Conservation (phyloP, 2,888 invertebrate genomes). For the Pseudanteris insignis region DNA sequence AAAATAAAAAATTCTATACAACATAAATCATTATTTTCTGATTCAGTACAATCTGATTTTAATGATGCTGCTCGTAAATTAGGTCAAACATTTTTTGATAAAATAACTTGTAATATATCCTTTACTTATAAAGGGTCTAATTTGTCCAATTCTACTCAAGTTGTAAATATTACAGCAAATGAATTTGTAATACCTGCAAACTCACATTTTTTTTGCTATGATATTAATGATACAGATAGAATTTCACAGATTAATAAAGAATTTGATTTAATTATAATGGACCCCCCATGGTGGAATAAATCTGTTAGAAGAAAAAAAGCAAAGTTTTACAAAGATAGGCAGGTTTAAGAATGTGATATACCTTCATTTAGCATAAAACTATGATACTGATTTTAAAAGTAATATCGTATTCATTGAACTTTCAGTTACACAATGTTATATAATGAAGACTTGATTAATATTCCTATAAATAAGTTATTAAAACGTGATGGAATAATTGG, state of each 20-base stretch:
- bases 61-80: constrained; percentile 62
- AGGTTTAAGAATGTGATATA: too few relatives aligned
- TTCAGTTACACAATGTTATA: constrained; percentile 82
- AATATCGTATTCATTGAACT: too few relatives aligned
- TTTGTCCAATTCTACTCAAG: constrained; percentile 67
- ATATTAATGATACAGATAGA: constrained; percentile 71
- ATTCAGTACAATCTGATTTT: constrained; percentile 50
- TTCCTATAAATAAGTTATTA: constrained; percentile 76
- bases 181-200: constrained; percentile 75
- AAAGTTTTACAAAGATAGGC: constrained; percentile 73
- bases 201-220: constrained; percentile 75
- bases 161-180: constrained; percentile 67
- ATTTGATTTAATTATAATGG: constrained; percentile 86
- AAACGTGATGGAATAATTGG: constrained; percentile 75
- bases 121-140: constrained; percentile 71
- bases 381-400: too few relatives aligned
- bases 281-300: constrained; percentile 98
- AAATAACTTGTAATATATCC: constrained; percentile 56
- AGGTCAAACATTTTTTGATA: constrained; percentile 64
- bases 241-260: constrained; percentile 68
- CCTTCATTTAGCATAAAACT: too few relatives aligned
- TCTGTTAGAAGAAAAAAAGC: constrained; percentile 84
- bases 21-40: constrained; percentile 49
- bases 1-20: too few relatives aligned
- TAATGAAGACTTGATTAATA: constrained; percentile 75